Evolutionary conservation across 2,797 vertebrate genomes (phyloP).

Genomic region (Sebastes minor): DNA sequence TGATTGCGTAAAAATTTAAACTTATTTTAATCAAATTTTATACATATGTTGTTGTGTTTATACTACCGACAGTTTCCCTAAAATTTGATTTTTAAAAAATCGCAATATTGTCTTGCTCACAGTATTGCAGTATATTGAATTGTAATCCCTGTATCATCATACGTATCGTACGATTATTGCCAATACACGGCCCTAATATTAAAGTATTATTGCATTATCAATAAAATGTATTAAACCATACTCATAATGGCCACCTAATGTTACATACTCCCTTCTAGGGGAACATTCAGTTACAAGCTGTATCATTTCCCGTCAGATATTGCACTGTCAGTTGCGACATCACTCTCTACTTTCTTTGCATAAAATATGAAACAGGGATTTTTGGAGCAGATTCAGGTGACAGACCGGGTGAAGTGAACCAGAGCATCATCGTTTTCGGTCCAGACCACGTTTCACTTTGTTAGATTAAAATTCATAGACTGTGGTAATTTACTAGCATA

Average conservation of each 20-base stretch:
- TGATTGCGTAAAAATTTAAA: no score
- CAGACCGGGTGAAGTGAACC: background rate
- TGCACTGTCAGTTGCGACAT: background rate
- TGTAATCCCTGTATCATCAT: fast-evolving
- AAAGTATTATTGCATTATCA: background rate
- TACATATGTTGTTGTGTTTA: no score
- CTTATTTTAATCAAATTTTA: no score
- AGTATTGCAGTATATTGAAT: no score
- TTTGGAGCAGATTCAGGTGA: conserved; percentile 3
- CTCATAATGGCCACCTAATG: background rate
- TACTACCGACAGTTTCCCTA: no score
- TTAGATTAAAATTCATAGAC: background rate
- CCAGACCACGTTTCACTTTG: background rate
- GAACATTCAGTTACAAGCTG: background rate
- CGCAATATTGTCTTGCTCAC: fast-evolving
- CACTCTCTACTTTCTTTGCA: conserved; percentile 6
- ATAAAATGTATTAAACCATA: background rate
- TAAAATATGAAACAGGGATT: conserved; percentile 11
- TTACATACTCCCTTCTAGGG: background rate
- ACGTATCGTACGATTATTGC: fast-evolving
- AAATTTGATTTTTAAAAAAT: no score
- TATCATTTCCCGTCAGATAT: background rate
- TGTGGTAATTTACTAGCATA: background rate
- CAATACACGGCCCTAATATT: background rate
- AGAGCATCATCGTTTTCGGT: background rate